Evolutionary conservation across 2,888 invertebrate genomes (phyloP).

Genomic region (Arge pagana): DNA sequence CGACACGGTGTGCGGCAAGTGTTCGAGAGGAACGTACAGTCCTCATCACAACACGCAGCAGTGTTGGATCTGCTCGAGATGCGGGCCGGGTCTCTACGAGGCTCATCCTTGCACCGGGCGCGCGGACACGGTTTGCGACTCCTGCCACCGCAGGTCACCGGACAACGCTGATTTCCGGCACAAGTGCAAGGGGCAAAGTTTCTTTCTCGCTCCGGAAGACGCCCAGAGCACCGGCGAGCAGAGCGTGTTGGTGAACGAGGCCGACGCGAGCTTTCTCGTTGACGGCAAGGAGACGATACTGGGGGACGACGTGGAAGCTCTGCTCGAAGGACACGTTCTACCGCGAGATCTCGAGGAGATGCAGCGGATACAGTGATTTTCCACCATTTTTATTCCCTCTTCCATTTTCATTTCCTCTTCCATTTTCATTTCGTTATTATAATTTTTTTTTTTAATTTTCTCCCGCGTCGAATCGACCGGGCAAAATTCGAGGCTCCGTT

Average conservation of each 20-base stretch:
- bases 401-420: too few species aligned
- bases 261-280: conserved; percentile 30
- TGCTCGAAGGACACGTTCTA: conserved; percentile 27
- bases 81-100: conserved; percentile 57
- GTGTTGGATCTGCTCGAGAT: conserved; percentile 58
- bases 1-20: conserved; percentile 55
- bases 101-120: conserved; percentile 54
- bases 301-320: conserved; percentile 46
- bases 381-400: too few species aligned
- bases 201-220: conserved; percentile 54
- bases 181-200: conserved; percentile 43
- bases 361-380: conserved; percentile 25
- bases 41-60: conserved; percentile 56
- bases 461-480: too few species aligned
- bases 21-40: conserved; percentile 53
- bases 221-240: conserved; percentile 50
- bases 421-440: too few species aligned
- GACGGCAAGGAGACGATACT: conserved; percentile 43
- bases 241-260: conserved; percentile 49
- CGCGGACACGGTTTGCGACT: conserved; percentile 57
- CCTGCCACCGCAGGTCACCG: conserved; percentile 47
- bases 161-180: conserved; percentile 44
- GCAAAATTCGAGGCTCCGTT: too few species aligned
- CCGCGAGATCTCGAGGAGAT: conserved; percentile 21
- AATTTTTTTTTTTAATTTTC: too few species aligned